phyloP scores from a whole-genome alignment of 2,113 vertebrate genomes.

The Ophthalmolycus amberensis region DNA sequence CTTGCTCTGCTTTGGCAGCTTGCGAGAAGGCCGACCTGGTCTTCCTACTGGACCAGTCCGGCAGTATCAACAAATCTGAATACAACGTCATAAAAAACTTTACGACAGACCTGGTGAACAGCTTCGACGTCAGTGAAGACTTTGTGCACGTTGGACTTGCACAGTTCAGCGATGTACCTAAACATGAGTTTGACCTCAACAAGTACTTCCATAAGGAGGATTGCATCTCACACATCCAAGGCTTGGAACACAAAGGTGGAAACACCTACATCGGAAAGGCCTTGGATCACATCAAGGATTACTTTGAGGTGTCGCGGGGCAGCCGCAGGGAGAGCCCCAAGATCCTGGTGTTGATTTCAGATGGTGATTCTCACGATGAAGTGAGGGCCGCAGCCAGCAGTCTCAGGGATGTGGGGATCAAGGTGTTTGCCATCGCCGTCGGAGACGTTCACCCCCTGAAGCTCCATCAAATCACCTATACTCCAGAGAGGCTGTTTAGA shows the following conservation, averaged over 20 bases:
- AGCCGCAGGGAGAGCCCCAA: conserved; percentile 75
- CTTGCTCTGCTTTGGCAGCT: conserved; percentile 60
- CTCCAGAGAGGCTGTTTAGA: conserved; percentile 58
- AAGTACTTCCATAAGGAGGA: conserved; percentile 36
- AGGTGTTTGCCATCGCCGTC: conserved; percentile 82
- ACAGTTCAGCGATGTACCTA: conserved; percentile 77
- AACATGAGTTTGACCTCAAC: conserved; percentile 81
- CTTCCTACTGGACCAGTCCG: conserved; percentile 84
- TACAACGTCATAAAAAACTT: conserved; percentile 82
- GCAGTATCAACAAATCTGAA: conserved; percentile 59
- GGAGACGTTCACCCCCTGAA: conserved; percentile 64
- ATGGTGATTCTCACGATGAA: conserved; percentile 72
- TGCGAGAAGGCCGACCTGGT: conserved; percentile 85
- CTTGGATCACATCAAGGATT: conserved; percentile 56
- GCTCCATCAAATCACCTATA: conserved; percentile 79
- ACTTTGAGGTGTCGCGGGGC: conserved; percentile 76
- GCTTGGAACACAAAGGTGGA: conserved; percentile 44
- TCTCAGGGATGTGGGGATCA: conserved; percentile 61
- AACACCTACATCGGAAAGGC: conserved; percentile 74
- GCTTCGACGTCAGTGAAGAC: conserved; percentile 74
- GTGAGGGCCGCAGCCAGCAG: conserved; percentile 61
- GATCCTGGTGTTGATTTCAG: conserved; percentile 86
- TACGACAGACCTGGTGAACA: conserved; percentile 69
- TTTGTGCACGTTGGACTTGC: conserved; percentile 79
- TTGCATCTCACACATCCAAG: conserved; percentile 52